Conservation (phyloP, 1,140 invertebrate species). For the Lutraria rhynchaena region DNA sequence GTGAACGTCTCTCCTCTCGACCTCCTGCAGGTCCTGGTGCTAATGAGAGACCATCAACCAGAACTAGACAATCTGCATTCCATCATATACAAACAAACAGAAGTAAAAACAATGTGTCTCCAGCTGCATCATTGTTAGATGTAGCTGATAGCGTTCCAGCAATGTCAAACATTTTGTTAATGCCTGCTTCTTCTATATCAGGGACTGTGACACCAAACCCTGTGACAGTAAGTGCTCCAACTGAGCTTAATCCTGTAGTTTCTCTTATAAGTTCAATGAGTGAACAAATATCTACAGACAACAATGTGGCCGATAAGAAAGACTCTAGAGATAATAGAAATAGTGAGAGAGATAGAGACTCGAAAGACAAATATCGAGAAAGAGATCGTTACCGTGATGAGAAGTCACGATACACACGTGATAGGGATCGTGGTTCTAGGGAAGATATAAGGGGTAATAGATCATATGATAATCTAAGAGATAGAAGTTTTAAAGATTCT, state of each 20-base stretch:
- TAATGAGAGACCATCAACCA: constrained; percentile 27
- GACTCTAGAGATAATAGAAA: background rate
- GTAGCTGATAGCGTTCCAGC: constrained; percentile 69
- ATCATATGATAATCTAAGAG: constrained; percentile 45
- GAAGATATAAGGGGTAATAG: constrained; percentile 40
- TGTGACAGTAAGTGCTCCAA: background rate
- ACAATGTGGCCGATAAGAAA: constrained; percentile 2
- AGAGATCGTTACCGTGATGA: constrained; percentile 16
- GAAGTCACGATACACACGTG: constrained; percentile 11
- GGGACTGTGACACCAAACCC: constrained; percentile 11
- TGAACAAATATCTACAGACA: constrained; percentile 57
- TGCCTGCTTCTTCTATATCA: constrained; percentile 69
- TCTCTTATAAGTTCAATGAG: constrained; percentile 66
- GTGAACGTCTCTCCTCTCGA: constrained; percentile 34
- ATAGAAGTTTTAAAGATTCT: constrained; percentile 38
- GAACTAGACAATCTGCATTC: constrained; percentile 68
- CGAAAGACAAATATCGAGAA: constrained; percentile 39
- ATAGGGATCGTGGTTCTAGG: constrained; percentile 54
- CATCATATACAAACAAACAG: constrained; percentile 70
- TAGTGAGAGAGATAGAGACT: constrained; percentile 15
- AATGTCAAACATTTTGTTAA: constrained; percentile 72
- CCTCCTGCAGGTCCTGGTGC: constrained; percentile 34
- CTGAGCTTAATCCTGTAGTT: constrained; percentile 41
- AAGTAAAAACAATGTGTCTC: constrained; percentile 75
- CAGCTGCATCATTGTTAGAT: constrained; percentile 79